Conservation (phyloP, 2,888 invertebrate genomes). For the Mechanitis messenoides region DNA sequence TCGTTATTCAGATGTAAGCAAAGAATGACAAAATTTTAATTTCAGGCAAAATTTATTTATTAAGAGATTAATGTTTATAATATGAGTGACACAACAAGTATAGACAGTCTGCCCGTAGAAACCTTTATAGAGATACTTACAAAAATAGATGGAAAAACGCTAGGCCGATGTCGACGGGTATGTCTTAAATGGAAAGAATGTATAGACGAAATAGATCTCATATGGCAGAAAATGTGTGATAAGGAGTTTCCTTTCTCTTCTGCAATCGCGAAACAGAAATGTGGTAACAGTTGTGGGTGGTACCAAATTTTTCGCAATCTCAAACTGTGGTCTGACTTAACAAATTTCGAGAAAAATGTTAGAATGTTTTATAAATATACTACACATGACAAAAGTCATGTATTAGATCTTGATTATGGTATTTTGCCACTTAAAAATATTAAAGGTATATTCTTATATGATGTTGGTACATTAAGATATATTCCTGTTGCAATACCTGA, state of each 20-base stretch:
- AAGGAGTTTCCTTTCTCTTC: conserved; percentile 51
- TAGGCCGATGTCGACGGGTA: conserved; percentile 54
- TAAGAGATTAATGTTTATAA: too few species aligned
- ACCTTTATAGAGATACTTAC: conserved; percentile 54
- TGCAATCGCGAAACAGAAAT: conserved; percentile 53
- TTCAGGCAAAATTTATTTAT: too few species aligned
- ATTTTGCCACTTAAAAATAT: conserved; percentile 53
- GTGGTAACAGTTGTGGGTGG: conserved; percentile 50
- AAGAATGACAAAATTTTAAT: too few species aligned
- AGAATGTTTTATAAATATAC: conserved; percentile 56
- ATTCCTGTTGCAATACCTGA: conserved; percentile 55
- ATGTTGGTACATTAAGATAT: conserved; percentile 48
- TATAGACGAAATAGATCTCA: conserved; percentile 45
- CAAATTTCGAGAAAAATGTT: conserved; percentile 37
- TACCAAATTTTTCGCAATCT: conserved; percentile 58
- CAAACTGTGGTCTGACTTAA: conserved; percentile 47
- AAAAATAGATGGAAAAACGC: conserved; percentile 46
- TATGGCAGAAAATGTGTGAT: conserved; percentile 53
- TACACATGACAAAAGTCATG: conserved; percentile 48
- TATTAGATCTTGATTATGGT: conserved; percentile 49
- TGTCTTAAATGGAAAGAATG: conserved; percentile 52
- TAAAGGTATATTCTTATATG: conserved; percentile 52
- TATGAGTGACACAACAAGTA: conserved; percentile 26
- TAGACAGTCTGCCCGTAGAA: conserved; percentile 51
- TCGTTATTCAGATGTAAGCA: neutral